Percentiles rank a stretch among this genome's conserved stretches.
These are phyloP conservation scores for Dasypogon diadema DNA, from an alignment of 2,888 invertebrate species.

Conservation along the genomic window DNA sequence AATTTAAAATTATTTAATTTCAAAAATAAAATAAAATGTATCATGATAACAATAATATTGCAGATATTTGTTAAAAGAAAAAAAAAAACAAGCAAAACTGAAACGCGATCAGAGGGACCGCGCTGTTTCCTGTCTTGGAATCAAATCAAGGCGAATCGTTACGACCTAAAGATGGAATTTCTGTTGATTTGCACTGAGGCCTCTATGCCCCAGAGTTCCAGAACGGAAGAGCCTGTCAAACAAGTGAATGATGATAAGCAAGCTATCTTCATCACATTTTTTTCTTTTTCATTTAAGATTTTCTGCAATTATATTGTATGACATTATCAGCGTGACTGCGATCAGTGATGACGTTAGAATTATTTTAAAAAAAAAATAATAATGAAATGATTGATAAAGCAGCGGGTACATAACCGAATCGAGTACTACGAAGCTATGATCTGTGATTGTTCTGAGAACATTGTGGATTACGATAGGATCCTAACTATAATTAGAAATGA, in stretches of 20 bases:
- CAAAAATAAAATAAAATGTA: conserved; percentile 33
- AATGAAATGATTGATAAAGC: conserved; percentile 20
- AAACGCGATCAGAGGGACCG: not conserved
- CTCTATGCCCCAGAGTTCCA: not conserved
- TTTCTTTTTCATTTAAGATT: conserved; percentile 1
- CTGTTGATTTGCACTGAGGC: not conserved
- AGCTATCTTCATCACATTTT: conserved; percentile 9
- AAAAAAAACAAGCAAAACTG: not conserved
- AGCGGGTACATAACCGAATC: conserved; percentile 27
- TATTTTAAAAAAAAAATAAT: conserved; percentile 8
- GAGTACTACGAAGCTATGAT: conserved; percentile 25
- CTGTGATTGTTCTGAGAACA: conserved; percentile 36
- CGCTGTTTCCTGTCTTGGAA: not conserved
- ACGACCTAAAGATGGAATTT: not conserved
- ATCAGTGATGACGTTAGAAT: conserved; percentile 39
- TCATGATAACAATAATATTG: conserved; percentile 23
- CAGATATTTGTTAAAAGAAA: not conserved
- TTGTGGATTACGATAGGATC: conserved; percentile 31
- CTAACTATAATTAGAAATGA: conserved; percentile 49
- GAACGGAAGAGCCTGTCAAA: conserved; percentile 44
- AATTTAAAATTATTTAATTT: conserved; percentile 42
- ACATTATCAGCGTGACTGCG: conserved; percentile 9
- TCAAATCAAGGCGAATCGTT: not conserved
- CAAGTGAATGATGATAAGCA: conserved; percentile 33
- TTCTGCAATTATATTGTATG: conserved; percentile 34